Conservation (phyloP, 2,797 vertebrate genomes). For the Pangasius mekongensis region DNA sequence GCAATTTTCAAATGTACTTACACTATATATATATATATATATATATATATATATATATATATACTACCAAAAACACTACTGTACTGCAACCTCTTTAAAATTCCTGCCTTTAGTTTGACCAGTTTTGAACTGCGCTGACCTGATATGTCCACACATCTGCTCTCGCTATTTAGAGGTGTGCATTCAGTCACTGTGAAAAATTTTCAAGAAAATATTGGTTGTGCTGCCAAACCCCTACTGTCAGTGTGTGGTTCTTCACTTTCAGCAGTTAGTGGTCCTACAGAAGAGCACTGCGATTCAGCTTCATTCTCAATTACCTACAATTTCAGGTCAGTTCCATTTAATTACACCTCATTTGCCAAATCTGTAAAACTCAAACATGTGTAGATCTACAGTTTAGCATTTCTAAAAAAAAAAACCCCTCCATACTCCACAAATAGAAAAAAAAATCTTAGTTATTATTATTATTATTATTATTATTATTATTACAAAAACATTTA, state of each 20-base stretch:
- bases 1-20: not conserved
- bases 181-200: conserved; percentile 44
- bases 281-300: not conserved
- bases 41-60: too few relatives aligned
- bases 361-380: not conserved
- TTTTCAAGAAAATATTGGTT: conserved; percentile 13
- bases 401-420: not conserved
- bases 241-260: not conserved
- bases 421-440: not conserved
- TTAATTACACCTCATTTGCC: conserved; percentile 10
- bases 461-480: conserved; percentile 9
- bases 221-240: conserved; percentile 26
- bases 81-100: not conserved
- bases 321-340: not conserved
- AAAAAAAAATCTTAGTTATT: not conserved
- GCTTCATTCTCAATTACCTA: not conserved
- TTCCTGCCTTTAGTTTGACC: conserved; percentile 27
- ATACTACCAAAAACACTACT: not conserved
- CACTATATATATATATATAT: not conserved
- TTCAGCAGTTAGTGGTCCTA: not conserved
- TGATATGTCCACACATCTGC: conserved; percentile 32
- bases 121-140: conserved; percentile 35
- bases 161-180: conserved; percentile 13
- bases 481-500: not conserved
- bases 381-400: not conserved